Evolutionary conservation across 35 echinoderm and acorn worm species (phyloP), one percentile per base, ranked within the genome.

Genomic region (Apostichopus californicus): DNA sequence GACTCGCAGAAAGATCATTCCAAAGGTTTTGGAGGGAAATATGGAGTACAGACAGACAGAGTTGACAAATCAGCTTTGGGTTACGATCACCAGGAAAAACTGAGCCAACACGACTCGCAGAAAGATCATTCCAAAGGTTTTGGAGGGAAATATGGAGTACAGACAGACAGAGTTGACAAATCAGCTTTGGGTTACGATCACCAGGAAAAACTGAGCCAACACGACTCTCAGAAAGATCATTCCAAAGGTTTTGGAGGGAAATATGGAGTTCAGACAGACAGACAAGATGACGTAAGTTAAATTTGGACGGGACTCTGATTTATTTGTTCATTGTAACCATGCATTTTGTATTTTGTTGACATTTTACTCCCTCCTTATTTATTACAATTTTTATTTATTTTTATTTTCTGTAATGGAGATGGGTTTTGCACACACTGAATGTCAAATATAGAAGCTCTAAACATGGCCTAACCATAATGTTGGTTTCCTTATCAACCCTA

Each of bases 1-100:
- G n/a, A n/a, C n/a, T n/a, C n/a, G n/a, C 96, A 98, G 77, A 78
- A 86, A 59, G 96, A 98, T 78, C 94, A 98, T 26, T 78, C 96
- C 70, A 95, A 98, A 70, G 96, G 96, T 0, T 98, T 98, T 77
- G 96, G 96, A 83, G 96, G 96, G 2, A 98, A 98, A 75, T 98
- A 94, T 87, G 96, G 96, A 26, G 94, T 95, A 8, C 84, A 98
- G 92, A 98, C 66, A 71, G 92, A 95, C 18, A 92, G 94, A 3
- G 54, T 89, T 54, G 96, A 98, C 79, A 92, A 90, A 78, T 90
- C 89, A 20, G 96, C 96, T 14, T 81, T 98, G 85, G 96, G 96
- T 54, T 98, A 89, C 90, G 96, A 98, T 46, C 92, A 98, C 92
- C 96, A 98, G 83, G 57, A 82, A 55, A 77, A 91, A 7, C 86